Percentiles rank a stretch among this genome's conserved stretches.
Evolutionary conservation across 2,113 vertebrate genomes (phyloP).

Genomic region (Gasterosteus nipponicus): DNA sequence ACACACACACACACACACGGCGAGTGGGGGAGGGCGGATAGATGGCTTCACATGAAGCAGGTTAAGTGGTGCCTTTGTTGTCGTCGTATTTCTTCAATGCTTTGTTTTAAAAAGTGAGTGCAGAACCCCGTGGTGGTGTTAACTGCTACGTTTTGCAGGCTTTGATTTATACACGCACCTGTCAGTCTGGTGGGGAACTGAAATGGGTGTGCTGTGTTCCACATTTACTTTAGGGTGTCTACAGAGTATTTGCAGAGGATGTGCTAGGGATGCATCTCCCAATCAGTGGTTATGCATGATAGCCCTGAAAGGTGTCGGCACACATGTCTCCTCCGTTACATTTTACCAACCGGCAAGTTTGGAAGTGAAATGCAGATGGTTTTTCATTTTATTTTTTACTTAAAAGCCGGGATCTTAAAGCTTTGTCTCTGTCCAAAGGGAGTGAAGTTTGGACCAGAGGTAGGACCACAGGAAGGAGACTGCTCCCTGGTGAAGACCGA

Average conservation of each 20-base stretch:
- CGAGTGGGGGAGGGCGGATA: slow-evolving; percentile 38
- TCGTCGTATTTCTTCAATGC: slow-evolving; percentile 13
- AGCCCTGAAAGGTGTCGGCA: neutral
- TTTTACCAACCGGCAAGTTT: neutral
- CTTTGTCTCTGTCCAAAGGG: slow-evolving; percentile 66
- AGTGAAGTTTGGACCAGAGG: slow-evolving; percentile 53
- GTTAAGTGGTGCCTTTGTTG: slow-evolving; percentile 49
- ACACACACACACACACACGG: slow-evolving; percentile 27
- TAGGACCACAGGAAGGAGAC: slow-evolving; percentile 65
- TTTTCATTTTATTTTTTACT: neutral
- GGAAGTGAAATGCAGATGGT: neutral
- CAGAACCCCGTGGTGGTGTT: neutral
- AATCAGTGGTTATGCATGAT: neutral
- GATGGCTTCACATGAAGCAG: slow-evolving; percentile 39
- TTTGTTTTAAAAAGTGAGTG: neutral
- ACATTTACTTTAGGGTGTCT: neutral
- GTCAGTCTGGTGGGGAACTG: neutral
- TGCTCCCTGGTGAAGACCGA: slow-evolving; percentile 78
- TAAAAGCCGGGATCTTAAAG: neutral
- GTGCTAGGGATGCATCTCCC: neutral
- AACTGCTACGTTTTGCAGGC: slow-evolving; percentile 10
- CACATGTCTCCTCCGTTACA: neutral
- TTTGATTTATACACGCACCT: neutral
- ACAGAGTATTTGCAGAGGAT: neutral
- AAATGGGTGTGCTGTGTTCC: neutral